Percentiles rank a stretch among this genome's conserved stretches.
phyloP scores from a whole-genome alignment of 2,113 vertebrate species.

The Echinops telfairi region DNA sequence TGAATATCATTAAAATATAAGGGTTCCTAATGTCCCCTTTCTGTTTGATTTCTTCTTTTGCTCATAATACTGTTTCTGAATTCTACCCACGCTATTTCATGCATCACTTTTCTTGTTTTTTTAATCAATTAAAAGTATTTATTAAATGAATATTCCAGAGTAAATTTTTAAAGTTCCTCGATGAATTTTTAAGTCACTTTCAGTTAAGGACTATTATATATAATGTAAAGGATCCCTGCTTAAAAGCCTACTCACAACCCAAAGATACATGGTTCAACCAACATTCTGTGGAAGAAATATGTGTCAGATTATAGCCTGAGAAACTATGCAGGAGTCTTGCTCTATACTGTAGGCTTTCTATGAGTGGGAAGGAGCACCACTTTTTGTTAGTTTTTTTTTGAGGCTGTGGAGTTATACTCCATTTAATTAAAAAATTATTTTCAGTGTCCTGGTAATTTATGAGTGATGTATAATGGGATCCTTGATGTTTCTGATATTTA shows the following conservation, averaged over 20 bases:
- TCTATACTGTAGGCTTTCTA: no score
- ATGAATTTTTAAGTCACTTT: background rate
- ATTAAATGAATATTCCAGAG: background rate
- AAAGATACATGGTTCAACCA: no score
- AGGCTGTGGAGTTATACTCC: background rate
- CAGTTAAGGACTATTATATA: background rate
- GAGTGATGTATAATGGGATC: no score
- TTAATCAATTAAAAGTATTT: background rate
- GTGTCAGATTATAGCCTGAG: no score
- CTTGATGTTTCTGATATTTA: no score
- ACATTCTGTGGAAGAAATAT: no score
- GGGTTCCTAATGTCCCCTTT: background rate
- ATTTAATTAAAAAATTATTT: background rate
- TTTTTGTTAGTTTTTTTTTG: background rate
- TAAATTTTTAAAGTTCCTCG: background rate
- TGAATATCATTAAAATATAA: background rate
- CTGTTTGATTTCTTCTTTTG: background rate
- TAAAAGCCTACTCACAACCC: no score
- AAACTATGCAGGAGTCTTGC: no score
- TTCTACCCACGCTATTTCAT: background rate
- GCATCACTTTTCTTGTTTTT: background rate
- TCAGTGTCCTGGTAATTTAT: background rate
- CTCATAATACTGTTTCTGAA: background rate
- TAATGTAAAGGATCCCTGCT: background rate
- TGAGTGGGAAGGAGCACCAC: no score